These are phyloP conservation scores for Myotis vivesi DNA, from an alignment of 2,797 vertebrate species.

Conservation along the genomic window DNA sequence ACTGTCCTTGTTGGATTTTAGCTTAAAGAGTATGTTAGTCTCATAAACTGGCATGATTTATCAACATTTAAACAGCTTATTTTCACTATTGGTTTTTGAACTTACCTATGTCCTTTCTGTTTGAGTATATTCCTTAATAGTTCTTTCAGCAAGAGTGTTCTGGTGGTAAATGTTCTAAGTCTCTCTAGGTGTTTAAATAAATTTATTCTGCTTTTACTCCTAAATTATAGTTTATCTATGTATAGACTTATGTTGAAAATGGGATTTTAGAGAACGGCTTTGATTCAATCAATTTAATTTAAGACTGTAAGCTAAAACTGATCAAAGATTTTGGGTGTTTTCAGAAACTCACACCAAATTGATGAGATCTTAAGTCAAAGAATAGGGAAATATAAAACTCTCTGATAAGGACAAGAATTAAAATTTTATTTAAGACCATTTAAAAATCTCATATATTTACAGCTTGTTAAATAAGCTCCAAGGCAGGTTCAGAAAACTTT, in stretches of 20 bases:
- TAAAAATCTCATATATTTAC: not conserved
- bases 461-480: slow-evolving; percentile 33
- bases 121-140: not conserved
- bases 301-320: not conserved
- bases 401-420: not conserved
- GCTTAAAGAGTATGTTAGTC: not conserved
- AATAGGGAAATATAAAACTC: not conserved
- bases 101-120: not conserved
- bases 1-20: not conserved
- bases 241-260: not conserved
- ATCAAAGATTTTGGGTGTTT: not conserved
- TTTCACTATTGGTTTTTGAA: not conserved
- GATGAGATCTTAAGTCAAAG: slow-evolving; percentile 2
- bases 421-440: not conserved
- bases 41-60: not conserved
- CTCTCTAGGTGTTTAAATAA: not conserved
- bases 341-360: not conserved
- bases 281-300: slow-evolving; percentile 8
- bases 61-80: not conserved
- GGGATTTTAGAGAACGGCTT: not conserved
- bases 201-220: not conserved
- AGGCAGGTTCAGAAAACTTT: not conserved
- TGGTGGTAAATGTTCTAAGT: not conserved
- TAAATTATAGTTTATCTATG: not conserved
- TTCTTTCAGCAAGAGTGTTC: not conserved